Base-by-base conservation (phyloP, 2,888 invertebrate species). In the Lamproptera curius region DNA sequence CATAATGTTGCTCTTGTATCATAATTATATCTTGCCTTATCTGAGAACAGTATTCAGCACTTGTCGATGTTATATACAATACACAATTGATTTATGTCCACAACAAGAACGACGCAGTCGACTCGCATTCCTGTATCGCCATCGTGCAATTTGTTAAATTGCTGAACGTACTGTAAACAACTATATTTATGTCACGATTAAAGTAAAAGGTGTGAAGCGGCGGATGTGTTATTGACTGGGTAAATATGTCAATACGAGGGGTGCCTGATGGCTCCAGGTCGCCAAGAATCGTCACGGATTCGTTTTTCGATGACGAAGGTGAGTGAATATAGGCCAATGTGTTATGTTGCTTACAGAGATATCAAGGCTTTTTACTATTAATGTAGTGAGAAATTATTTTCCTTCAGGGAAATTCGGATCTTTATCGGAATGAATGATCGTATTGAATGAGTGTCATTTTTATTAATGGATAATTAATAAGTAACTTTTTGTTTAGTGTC, bases 241-340 rank as follows among this genome's bases (percentile, higher is more conserved):
- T 9, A 4, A 14, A 14, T 49, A 88, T 88, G 88, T 84, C 88
- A 8, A 81, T 79, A 13, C 59, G 88, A 62, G 88, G 88, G 2
- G 81, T 88, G 4, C 79, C 74, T 35, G 88, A 88, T 45, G 88
- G 85, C 1, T 71, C 81, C 6, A 66, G 85, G 36, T 84, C 87
- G 0, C 86, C 87, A 0, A 64, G 72, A 47, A 81, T 85, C 54
- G 60, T 86, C 40, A 75, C 77, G 0, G 88, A 88, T 53, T 86
- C 80, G 0, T 88, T 87, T 65, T 87, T 85, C 58, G 87, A 88
- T 53, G 86, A 88, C 55, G 71, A 59, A 50, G 73, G 86, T 85
- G 69, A 83, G 84, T 57, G 11, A 10, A n/a, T 6, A 4, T 11
- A 31, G 28, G 3, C 20, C 6, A n/a, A n/a, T n/a, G n/a, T n/a